Evolutionary conservation across 2,113 vertebrate genomes (phyloP), one percentile per base, ranked within the genome.

Genomic region (Eulacestoma nigropectus): DNA sequence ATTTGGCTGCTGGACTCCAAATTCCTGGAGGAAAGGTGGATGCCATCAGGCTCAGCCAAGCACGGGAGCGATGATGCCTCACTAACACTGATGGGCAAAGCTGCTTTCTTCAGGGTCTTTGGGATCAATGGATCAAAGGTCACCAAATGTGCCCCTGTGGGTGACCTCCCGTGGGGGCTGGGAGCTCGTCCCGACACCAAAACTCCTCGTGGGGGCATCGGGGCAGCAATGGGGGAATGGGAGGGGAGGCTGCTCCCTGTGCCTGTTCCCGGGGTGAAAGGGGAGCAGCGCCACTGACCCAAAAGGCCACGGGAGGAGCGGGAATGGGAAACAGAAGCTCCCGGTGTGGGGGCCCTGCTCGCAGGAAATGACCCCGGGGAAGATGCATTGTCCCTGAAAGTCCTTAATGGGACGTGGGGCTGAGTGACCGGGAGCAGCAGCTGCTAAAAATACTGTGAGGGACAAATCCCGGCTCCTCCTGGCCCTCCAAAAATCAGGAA

Each of bases 301-400:
- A 39, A 67, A 68, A 94, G 95, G 88, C 84, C 80, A 15, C 0
- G 2, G 64, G 21, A 87, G 78, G 95, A 97, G 97, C 26, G 42
- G 94, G 92, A 97, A 97, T 98, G 98, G 84, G 60, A 82, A 97
- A 98, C 97, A 98, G 97, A 96, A 97, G 96, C 92, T 91, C 21
- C 15, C 89, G 60, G 41, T 80, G 94, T 91, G 9, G 7, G 92
- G 90, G 87, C 44, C 65, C 44, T 95, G 95, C 92, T 96, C 1
- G 6, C 39, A 93, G 96, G 97, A 96, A 97, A 87, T 88, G 96
- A 97, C 95, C 94, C 91, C 0, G 2, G 55, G 42, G 53, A 88
- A 79, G 64, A 95, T 4, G 57, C 72, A 21, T n/a, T 68, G 60
- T 92, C 87, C 35, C 84, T 41, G 1, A 53, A 4, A 42, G 30